phyloP scores from a whole-genome alignment of 1,140 invertebrate species.

The Himalopsyche phryganea region DNA sequence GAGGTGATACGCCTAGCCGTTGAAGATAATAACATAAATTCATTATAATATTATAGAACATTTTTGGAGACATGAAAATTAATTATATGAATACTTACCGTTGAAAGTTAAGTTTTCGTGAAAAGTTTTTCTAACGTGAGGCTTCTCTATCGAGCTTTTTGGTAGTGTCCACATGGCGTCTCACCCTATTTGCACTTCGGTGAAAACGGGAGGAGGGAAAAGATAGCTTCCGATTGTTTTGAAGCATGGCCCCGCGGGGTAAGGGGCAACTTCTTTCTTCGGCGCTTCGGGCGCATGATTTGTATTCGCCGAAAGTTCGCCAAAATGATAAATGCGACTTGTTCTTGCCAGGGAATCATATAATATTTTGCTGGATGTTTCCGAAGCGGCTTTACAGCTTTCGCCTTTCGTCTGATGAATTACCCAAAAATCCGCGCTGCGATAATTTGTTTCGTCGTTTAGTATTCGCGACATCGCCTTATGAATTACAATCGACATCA shows the following conservation, averaged over 20 bases:
- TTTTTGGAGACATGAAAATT: too few species aligned
- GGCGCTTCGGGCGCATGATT: conserved; percentile 9
- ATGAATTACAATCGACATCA: neutral
- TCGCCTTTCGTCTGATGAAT: conserved; percentile 29
- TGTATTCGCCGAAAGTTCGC: conserved; percentile 24
- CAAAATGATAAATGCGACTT: conserved; percentile 30
- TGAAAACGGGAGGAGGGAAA: too few species aligned
- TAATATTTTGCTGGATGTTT: conserved; percentile 27
- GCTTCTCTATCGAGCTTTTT: too few species aligned
- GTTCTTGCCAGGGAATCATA: conserved; percentile 29
- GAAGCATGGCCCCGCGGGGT: conserved; percentile 1
- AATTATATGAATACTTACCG: too few species aligned
- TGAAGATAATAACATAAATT: too few species aligned
- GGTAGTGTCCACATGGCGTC: too few species aligned
- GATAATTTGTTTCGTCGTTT: conserved; percentile 7
- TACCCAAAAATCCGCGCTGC: conserved; percentile 17
- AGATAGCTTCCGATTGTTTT: too few species aligned
- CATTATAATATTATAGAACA: too few species aligned
- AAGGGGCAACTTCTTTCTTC: conserved; percentile 6
- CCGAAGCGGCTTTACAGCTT: conserved; percentile 15
- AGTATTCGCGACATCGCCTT: neutral
- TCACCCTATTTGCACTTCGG: too few species aligned
- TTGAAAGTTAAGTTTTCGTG: too few species aligned
- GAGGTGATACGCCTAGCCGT: too few species aligned
- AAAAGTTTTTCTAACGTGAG: too few species aligned